Percentiles rank a stretch among this genome's conserved stretches.
Conservation (phyloP, 1,140 invertebrate species). For the Pachyrhynchus sulphureomaculatus region DNA sequence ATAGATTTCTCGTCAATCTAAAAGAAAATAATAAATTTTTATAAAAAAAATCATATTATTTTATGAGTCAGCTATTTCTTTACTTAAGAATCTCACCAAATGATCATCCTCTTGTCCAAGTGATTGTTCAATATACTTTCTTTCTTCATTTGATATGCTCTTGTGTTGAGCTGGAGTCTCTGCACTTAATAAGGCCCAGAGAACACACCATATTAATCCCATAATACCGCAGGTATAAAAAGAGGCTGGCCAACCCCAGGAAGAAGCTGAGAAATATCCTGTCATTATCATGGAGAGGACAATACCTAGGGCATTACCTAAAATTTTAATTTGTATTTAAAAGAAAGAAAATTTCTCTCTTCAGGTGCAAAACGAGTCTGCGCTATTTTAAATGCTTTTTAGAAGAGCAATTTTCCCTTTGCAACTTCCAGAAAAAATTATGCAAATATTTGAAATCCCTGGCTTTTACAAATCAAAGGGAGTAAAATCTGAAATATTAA, state of each 20-base stretch:
- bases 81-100: neutral
- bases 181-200: constrained; percentile 64
- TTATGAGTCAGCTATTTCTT: too few relatives aligned
- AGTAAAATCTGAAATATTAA: too few relatives aligned
- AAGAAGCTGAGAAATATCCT: constrained; percentile 63
- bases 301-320: constrained; percentile 68
- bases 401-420: too few relatives aligned
- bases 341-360: too few relatives aligned
- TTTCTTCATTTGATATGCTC: constrained; percentile 61
- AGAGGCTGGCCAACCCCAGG: constrained; percentile 71
- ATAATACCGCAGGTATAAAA: constrained; percentile 74
- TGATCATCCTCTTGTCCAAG: constrained; percentile 51
- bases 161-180: constrained; percentile 64
- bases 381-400: too few relatives aligned
- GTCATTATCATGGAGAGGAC: constrained; percentile 69
- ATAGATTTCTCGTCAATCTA: constrained; percentile 45
- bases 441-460: too few relatives aligned
- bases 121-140: constrained; percentile 61
- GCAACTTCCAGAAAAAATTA: too few relatives aligned
- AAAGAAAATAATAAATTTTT: neutral
- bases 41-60: too few relatives aligned
- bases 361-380: too few relatives aligned
- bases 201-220: constrained; percentile 60
- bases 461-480: too few relatives aligned
- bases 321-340: neutral